Conservation (phyloP, 2,888 invertebrate genomes). For the Heteropelma amictum region DNA sequence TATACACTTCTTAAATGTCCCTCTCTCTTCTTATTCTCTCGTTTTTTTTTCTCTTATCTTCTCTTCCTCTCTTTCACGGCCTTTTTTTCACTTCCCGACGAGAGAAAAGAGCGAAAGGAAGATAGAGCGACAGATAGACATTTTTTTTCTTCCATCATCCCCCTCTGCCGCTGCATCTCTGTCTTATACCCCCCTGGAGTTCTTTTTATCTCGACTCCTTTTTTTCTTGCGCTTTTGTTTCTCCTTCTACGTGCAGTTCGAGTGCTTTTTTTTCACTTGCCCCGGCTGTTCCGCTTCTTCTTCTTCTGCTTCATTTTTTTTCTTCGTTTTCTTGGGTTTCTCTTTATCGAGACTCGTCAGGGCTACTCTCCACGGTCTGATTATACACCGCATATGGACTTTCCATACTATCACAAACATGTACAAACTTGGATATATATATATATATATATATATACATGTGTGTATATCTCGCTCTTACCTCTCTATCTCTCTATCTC, state of each 20-base stretch:
- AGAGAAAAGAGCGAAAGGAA: conserved; percentile 39
- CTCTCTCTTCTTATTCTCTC: conserved; percentile 25
- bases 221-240: conserved; percentile 38
- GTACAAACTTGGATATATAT: background rate
- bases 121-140: conserved; percentile 50
- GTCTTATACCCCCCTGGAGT: conserved; percentile 11
- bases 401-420: conserved; percentile 4
- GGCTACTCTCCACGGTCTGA: conserved; percentile 40
- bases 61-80: conserved; percentile 46
- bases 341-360: conserved; percentile 54
- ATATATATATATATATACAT: background rate
- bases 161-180: background rate
- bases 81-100: conserved; percentile 42
- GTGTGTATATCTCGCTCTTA: background rate
- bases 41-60: conserved; percentile 36
- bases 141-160: conserved; percentile 7
- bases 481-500: background rate
- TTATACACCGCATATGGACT: conserved; percentile 36
- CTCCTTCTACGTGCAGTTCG: conserved; percentile 26
- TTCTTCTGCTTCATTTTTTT: conserved; percentile 18
- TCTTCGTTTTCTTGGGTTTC: conserved; percentile 21
- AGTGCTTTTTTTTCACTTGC: conserved; percentile 14
- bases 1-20: conserved; percentile 66
- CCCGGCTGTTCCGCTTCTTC: conserved; percentile 18
- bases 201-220: conserved; percentile 48